Evolutionary conservation across 2,888 invertebrate genomes (phyloP), one percentile per base, ranked within the genome.

Genomic region (Theretra japonica): DNA sequence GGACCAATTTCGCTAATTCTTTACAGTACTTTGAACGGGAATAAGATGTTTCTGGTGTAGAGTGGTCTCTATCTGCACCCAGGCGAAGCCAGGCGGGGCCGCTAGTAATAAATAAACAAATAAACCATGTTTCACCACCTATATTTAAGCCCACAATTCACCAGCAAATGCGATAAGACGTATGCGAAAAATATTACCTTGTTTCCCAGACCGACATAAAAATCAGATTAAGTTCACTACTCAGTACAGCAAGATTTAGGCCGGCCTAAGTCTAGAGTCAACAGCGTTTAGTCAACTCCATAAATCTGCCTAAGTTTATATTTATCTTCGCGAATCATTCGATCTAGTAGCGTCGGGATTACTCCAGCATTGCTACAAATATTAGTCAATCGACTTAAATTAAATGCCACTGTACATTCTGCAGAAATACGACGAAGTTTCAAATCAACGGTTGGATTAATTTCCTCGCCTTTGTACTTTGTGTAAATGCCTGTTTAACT

Each of bases 311-410:
- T 25, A 33, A 25, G 65, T 65, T 48, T 65, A 65, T 41, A 65
- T 65, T 65, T 65, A 65, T 65, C 65, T 41, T 23, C 21, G 65
- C 65, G 65, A 65, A 65, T 65, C 65, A 65, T 65, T 65, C 65
- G 65, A 48, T 65, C 65, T 65, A 65, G 62, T 41, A 62, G 21
- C 23, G 65, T n/a, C 65, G 21, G 41, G 41, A 48, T 65, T 65
- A 65, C 65, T 65, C 65, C 48, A 41, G 7, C 65, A 65, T 65
- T 48, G 48, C 65, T 65, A 15, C 23, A 65, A 48, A 65, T 65
- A 65, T 65, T 65, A 65, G 65, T 65, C 65, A 65, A 65, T 41
- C 23, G 11, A 65, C 48, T 65, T 65, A 48, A 65, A 65, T 23
- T 65, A 41, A 48, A 48, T 48, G 4, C 41, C 28, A 58, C 21